Percentiles rank a stretch among this genome's conserved stretches.
phyloP scores from a whole-genome alignment of 1,140 invertebrate species.

The Proctacanthus coquilletti region DNA sequence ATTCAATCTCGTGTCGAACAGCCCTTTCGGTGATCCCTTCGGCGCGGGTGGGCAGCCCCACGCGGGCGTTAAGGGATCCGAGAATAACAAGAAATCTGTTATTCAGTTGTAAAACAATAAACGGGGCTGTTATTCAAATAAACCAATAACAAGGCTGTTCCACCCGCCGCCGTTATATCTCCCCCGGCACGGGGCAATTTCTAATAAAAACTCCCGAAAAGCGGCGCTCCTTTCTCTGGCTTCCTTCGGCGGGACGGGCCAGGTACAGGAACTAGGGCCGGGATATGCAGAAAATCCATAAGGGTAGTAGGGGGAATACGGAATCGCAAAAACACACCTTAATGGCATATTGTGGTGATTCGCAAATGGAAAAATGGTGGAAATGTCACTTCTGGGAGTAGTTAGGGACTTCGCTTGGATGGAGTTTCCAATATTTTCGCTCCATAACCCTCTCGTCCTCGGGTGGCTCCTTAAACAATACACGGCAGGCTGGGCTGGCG shows the following conservation, averaged over 20 bases:
- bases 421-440: not conserved
- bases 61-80: too few relatives aligned
- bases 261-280: not conserved
- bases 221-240: not conserved
- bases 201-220: too few relatives aligned
- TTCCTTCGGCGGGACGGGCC: not conserved
- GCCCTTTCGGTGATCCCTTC: too few relatives aligned
- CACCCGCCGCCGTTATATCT: too few relatives aligned
- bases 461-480: not conserved
- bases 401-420: constrained; percentile 5
- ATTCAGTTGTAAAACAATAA: constrained; percentile 13
- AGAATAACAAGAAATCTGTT: constrained; percentile 6
- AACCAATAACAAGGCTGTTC: constrained; percentile 7
- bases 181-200: too few relatives aligned
- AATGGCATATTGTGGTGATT: constrained; percentile 14
- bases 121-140: constrained; percentile 11
- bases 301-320: not conserved
- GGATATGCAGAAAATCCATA: constrained; percentile 1
- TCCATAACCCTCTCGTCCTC: not conserved
- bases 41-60: too few relatives aligned
- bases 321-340: constrained; percentile 7
- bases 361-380: constrained; percentile 5
- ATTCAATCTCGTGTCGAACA: too few relatives aligned
- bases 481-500: not conserved
- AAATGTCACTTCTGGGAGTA: constrained; percentile 30